Percentiles rank a stretch among this genome's conserved stretches.
Evolutionary conservation across 2,113 vertebrate genomes (phyloP).

Genomic region (Megaceryle torquata): DNA sequence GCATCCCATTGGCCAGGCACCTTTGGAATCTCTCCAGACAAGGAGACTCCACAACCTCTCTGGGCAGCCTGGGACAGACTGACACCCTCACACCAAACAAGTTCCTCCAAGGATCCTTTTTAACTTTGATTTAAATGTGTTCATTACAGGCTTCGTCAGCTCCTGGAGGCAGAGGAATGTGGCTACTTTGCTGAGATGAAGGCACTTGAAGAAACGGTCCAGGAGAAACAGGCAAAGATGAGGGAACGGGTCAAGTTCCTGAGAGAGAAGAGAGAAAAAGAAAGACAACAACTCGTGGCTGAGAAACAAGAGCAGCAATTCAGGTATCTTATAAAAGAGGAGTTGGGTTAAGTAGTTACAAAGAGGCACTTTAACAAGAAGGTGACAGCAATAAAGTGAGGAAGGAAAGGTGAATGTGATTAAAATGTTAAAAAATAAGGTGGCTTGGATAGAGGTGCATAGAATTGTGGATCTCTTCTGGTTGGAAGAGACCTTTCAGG

Average conservation of each 20-base stretch:
- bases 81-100: too few relatives aligned
- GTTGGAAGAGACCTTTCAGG: too few relatives aligned
- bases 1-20: too few relatives aligned
- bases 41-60: too few relatives aligned
- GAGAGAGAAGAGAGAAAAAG: conserved; percentile 79
- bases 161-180: conserved; percentile 84
- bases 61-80: too few relatives aligned
- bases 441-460: not conserved
- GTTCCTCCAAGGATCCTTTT: not conserved
- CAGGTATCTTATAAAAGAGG: conserved; percentile 71
- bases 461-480: not conserved
- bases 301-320: conserved; percentile 88
- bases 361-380: not conserved
- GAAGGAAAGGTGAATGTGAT: not conserved
- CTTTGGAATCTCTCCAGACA: too few relatives aligned
- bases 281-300: conserved; percentile 77
- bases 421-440: not conserved
- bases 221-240: conserved; percentile 79
- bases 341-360: not conserved
- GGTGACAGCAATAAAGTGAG: not conserved
- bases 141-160: conserved; percentile 68
- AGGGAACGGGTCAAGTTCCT: conserved; percentile 71
- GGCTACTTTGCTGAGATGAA: conserved; percentile 78
- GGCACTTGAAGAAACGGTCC: conserved; percentile 68
- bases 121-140: not conserved